phyloP scores from a whole-genome alignment of 2,113 vertebrate species.

The Pithys albifrons region DNA sequence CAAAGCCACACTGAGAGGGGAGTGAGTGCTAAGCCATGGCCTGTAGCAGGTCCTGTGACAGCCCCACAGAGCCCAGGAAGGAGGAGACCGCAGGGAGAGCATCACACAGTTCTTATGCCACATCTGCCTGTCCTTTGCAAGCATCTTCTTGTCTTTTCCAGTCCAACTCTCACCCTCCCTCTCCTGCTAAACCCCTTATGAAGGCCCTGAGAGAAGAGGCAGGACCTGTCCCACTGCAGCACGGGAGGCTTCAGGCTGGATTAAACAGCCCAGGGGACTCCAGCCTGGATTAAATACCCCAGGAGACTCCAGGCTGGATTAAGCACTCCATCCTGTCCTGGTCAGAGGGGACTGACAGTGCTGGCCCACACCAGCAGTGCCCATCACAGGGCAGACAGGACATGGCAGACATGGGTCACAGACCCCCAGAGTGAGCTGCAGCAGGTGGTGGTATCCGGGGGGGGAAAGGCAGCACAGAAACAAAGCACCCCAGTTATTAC shows the following conservation, averaged over 20 bases:
- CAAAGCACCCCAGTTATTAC: neutral
- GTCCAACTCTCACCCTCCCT: neutral
- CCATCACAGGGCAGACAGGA: neutral
- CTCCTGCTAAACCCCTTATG: neutral
- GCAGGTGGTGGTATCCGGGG: neutral
- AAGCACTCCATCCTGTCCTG: neutral
- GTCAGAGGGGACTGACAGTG: neutral
- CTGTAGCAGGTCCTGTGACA: fast-evolving
- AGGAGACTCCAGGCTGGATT: neutral
- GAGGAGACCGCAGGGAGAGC: neutral
- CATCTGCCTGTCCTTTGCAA: no score
- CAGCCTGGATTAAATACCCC: neutral
- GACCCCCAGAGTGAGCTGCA: neutral
- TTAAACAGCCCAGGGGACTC: neutral
- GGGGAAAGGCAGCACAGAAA: neutral
- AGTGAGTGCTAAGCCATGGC: neutral
- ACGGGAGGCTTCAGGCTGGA: neutral
- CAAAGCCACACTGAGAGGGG: neutral
- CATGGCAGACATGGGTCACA: neutral
- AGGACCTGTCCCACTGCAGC: neutral
- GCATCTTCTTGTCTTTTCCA: neutral
- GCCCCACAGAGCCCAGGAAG: neutral
- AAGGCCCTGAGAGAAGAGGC: neutral
- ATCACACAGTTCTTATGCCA: neutral
- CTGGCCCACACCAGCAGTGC: neutral